Evolutionary conservation across 1,140 invertebrate genomes (phyloP), one percentile per base, ranked within the genome.

Genomic region (Lucilia sericata): DNA sequence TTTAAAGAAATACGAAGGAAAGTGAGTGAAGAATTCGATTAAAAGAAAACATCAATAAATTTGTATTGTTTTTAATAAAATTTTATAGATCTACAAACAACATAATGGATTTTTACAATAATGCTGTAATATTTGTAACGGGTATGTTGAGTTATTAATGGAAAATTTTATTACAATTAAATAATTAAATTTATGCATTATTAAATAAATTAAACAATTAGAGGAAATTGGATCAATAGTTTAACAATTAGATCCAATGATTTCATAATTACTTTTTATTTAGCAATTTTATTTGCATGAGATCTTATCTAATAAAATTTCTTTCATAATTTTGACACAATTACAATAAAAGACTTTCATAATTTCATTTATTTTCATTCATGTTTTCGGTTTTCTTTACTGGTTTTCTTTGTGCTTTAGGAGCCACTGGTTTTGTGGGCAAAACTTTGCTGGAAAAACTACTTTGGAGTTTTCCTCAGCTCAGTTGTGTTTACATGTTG

Each of bases 391-490:
- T 78, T 80, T 14, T 80, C 21, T 78, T 36, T 34, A 14, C 74
- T 76, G 2, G 4, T 83, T 10, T 36, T 34, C 74, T 78, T 55
- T 55, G 5, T 14, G 47, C 74, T 10, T 7, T 74, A 88, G 89
- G 89, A 13, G 89, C 89, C 74, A 90, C 89, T 76, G 89, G 89
- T 13, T 95, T 95, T 87, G 88, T 91, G 83, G 94, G 94, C 13
- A 96, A 95, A 90, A 94, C 95, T 2, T 88, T 96, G 80, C 89
- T 96, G 82, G 95, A 96, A 88, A 96, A 96, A 89, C 88, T 96
- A 42, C 91, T 96, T 25, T 92, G 95, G 86, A 93, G 93, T 81
- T 96, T 95, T 92, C 93, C 94, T 4, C 93, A 92, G 25, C 88
- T 96, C 13, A 91, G 91, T 25, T 92, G 89, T 34, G 93, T 96